Evolutionary conservation across 2,888 invertebrate species (phyloP).

Genomic region (Lasioglossum morio): DNA sequence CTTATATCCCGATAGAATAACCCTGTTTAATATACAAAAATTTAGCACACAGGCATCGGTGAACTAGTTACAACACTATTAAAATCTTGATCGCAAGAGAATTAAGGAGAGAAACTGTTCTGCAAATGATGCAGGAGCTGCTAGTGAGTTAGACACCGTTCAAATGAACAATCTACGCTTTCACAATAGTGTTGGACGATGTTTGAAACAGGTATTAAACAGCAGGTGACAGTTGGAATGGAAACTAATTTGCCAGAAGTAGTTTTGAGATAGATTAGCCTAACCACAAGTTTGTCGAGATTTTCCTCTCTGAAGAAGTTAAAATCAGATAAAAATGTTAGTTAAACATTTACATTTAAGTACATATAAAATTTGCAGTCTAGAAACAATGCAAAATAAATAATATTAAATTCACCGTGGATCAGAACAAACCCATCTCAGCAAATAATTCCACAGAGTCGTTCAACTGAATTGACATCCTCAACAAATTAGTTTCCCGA

Average conservation of each 20-base stretch:
- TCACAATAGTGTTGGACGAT: slow-evolving; percentile 31
- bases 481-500: background rate
- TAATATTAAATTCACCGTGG: background rate
- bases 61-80: background rate
- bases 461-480: background rate
- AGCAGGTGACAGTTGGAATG: background rate
- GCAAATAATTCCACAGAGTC: background rate
- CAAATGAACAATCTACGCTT: slow-evolving; percentile 28
- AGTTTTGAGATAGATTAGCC: background rate
- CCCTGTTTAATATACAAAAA: background rate
- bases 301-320: background rate
- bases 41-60: background rate
- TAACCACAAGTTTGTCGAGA: background rate
- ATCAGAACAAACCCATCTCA: background rate
- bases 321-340: background rate
- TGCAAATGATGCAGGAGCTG: slow-evolving; percentile 22
- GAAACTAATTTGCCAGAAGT: slow-evolving; percentile 34
- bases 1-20: background rate
- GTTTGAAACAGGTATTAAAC: slow-evolving; percentile 26
- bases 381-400: background rate
- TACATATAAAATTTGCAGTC: background rate
- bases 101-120: slow-evolving; percentile 20
- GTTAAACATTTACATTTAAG: background rate
- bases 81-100: slow-evolving; percentile 35
- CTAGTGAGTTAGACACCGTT: slow-evolving; percentile 4